Percentiles rank a stretch among this genome's conserved stretches.
phyloP scores from a whole-genome alignment of 2,113 vertebrate species.

The Riparia riparia region DNA sequence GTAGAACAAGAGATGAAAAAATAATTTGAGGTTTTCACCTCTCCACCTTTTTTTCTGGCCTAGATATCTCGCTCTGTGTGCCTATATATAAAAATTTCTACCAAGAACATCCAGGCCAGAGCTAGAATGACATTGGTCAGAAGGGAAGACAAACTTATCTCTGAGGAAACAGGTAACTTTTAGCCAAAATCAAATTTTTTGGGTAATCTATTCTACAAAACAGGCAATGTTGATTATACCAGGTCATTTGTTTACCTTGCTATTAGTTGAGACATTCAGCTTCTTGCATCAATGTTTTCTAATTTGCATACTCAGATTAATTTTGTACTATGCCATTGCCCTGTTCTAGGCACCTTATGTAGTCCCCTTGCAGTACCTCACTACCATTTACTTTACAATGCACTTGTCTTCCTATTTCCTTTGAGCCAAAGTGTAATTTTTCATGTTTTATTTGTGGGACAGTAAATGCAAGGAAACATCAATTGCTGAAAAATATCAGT shows the following conservation, averaged over 20 bases:
- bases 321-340: neutral
- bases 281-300: neutral
- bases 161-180: neutral
- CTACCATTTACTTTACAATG: neutral
- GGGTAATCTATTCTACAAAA: neutral
- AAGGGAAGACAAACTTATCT: neutral
- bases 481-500: neutral
- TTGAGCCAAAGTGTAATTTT: neutral
- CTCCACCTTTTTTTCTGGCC: neutral
- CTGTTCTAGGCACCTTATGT: neutral
- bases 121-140: neutral
- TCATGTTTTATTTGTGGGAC: neutral
- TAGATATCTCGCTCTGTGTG: neutral
- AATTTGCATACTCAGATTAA: neutral
- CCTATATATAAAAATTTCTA: neutral
- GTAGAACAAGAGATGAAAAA: neutral
- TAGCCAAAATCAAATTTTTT: neutral
- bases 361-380: neutral
- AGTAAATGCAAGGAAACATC: neutral
- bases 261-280: neutral
- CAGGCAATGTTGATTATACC: neutral
- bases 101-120: neutral
- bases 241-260: neutral
- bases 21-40: neutral
- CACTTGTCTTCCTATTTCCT: neutral